Conservation (phyloP, 2,797 vertebrate species). For the Luscinia luscinia region DNA sequence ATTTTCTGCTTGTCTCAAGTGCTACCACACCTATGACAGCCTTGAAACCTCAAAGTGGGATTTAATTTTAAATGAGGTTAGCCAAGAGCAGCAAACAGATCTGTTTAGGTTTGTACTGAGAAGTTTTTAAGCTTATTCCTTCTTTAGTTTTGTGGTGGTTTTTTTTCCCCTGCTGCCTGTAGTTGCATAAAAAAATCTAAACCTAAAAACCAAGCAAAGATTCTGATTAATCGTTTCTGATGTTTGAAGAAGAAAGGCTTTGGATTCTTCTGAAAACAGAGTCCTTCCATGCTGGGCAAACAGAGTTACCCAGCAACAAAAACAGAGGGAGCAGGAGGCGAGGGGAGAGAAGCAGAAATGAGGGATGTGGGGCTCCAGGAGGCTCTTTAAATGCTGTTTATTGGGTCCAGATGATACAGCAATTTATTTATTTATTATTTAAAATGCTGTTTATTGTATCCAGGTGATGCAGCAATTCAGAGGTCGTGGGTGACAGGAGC, state of each 20-base stretch:
- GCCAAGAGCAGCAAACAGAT: not conserved
- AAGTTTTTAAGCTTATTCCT: not conserved
- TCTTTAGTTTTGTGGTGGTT: not conserved
- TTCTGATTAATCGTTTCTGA: not conserved
- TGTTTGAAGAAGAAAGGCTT: slow-evolving; percentile 41
- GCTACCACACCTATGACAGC: not conserved
- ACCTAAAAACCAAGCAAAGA: not conserved
- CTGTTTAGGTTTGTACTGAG: not conserved
- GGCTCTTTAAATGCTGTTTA: no score
- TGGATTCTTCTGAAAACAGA: slow-evolving; percentile 16
- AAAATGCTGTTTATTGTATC: no score
- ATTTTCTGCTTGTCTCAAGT: not conserved
- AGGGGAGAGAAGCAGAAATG: not conserved
- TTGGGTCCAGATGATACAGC: no score
- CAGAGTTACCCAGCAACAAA: slow-evolving; percentile 25
- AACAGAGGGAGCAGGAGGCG: not conserved
- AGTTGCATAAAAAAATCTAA: not conserved
- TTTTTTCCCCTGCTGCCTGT: not conserved
- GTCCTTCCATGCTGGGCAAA: slow-evolving; percentile 19
- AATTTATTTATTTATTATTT: no score
- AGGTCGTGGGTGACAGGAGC: no score
- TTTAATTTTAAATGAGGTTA: not conserved
- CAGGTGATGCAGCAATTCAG: no score
- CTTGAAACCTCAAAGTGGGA: not conserved
- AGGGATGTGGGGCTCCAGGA: no score